Base-by-base conservation (phyloP, 2,888 invertebrate genomes). In the Hemicrepidius hirtus region DNA sequence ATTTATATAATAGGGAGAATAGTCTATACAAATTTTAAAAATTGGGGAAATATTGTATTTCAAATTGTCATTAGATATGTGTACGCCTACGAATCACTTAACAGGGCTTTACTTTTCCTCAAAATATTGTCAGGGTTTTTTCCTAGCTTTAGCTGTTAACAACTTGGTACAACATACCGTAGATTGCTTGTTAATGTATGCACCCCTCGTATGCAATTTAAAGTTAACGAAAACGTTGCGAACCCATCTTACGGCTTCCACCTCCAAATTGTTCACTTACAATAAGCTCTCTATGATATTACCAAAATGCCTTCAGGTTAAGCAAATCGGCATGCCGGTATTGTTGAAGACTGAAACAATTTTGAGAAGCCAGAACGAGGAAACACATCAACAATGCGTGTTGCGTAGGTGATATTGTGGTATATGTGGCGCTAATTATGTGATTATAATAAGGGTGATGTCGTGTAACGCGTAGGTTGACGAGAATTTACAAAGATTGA, bases 191-290 rank as follows among this genome's bases (percentile, higher is more conserved):
- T 53, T 73, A 73, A 73, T 73, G 59, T 73, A 73, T 73, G 63
- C 73, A 73, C 73, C 73, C 72, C 64, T 65, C 57, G 53, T 65
- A 73, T 73, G 64, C 68, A 65, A 68, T 65, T 65, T 55, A 69
- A 65, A 68, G 69, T 73, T 73, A 62, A 68, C 50, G 67, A 70
- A 71, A 71, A 71, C 67, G 71, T 16, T 66, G 50, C 41, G 28
- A 55, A 63, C 37, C 46, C 63, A 50, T 68, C 60, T 60, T 64
- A 59, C 50, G 32, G 50, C 40, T 57, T 66, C 44, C 64, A 57
- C 71, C 44, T 67, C 50, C 57, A 67, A 67, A 71, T 67, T 72
- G 65, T 68, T 68, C 64, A 64, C 62, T 32, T 59, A 64, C 68
- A 64, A 64, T 68, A 68, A 72, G 50, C 49, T 28, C 55, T 44